Evolutionary conservation across 2,113 vertebrate species (phyloP), one percentile per base, ranked within the genome.

Genomic region (Falcunculus frontatus): DNA sequence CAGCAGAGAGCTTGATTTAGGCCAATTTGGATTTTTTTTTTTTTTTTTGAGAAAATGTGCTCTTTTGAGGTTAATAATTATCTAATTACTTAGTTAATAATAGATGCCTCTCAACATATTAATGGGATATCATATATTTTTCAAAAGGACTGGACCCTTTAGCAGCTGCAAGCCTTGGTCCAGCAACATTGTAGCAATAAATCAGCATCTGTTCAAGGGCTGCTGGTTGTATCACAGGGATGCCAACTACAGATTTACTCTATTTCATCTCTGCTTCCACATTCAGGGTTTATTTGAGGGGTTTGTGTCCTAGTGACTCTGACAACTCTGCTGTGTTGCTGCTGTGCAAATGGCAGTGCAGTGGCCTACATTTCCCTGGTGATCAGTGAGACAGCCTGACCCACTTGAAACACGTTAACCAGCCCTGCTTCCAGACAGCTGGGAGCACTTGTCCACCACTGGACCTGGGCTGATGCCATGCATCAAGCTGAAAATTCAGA

Each of bases 301-400:
- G 15, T 73, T 55, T 64, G 49, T 78, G 52, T 72, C 64, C 64
- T 33, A 19, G 73, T 78, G 86, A 44, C 76, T 94, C 32, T 39
- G 67, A 70, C 60, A 77, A 50, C 56, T 63, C 25, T 50, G 37
- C 67, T 39, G 44, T 52, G 79, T 27, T 85, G 25, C 55, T 27
- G 6, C 83, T 67, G 64, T 86, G 85, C 79, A 81, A 55, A 75
- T 68, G 76, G 92, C 90, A 84, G 90, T 9, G 83, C 60, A 9
- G 73, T 89, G 90, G 83, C 90, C 93, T 93, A 90, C 56, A 78
- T 96, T 87, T 86, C 80, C 70, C 7, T 49, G 59, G 55, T 14
- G 44, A 70, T 90, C 75, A 60, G 56, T 21, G 73, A 78, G 82
- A 59, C 82, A 63, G 85, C 67, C 87, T 86, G 87, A 93, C 82